Conservation (phyloP, 2,888 invertebrate species). For the Pseudanteris insignis region DNA sequence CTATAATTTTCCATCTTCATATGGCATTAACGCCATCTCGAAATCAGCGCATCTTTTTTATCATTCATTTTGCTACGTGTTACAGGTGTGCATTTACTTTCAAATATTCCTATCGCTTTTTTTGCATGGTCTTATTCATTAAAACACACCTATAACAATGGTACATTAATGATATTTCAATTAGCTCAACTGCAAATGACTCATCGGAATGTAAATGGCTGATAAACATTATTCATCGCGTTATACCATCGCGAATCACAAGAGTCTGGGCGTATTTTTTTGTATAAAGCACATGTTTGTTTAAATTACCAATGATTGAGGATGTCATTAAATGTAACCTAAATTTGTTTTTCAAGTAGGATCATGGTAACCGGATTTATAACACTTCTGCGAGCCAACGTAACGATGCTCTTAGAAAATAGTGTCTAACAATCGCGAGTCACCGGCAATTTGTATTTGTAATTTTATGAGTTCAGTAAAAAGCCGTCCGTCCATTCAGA, state of each 20-base stretch:
- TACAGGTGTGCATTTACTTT: neutral
- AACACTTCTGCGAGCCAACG: slow-evolving; percentile 33
- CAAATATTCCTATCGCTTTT: neutral
- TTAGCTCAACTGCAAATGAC: slow-evolving; percentile 2
- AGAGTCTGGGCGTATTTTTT: slow-evolving; percentile 5
- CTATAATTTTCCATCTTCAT: neutral
- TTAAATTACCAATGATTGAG: slow-evolving; percentile 33
- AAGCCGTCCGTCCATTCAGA: slow-evolving; percentile 43
- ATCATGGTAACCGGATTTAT: slow-evolving; percentile 42
- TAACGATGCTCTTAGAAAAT: slow-evolving; percentile 46
- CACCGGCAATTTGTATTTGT: slow-evolving; percentile 45
- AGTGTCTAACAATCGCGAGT: slow-evolving; percentile 44
- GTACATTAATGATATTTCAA: slow-evolving; percentile 9
- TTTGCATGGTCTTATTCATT: slow-evolving; percentile 3
- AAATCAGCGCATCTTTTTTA: neutral
- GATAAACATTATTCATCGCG: slow-evolving; percentile 14
- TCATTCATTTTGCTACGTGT: neutral
- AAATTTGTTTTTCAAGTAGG: slow-evolving; percentile 42
- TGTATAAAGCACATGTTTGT: slow-evolving; percentile 17
- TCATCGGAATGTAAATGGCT: slow-evolving; percentile 11
- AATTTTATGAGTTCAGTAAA: slow-evolving; percentile 42
- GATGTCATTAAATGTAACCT: slow-evolving; percentile 42
- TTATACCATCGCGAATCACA: slow-evolving; percentile 8
- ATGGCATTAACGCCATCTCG: too few relatives aligned
- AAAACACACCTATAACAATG: slow-evolving; percentile 1